Base-by-base conservation (phyloP, 2,888 invertebrate species). In the Hydrotaea cyrtoneurina region DNA sequence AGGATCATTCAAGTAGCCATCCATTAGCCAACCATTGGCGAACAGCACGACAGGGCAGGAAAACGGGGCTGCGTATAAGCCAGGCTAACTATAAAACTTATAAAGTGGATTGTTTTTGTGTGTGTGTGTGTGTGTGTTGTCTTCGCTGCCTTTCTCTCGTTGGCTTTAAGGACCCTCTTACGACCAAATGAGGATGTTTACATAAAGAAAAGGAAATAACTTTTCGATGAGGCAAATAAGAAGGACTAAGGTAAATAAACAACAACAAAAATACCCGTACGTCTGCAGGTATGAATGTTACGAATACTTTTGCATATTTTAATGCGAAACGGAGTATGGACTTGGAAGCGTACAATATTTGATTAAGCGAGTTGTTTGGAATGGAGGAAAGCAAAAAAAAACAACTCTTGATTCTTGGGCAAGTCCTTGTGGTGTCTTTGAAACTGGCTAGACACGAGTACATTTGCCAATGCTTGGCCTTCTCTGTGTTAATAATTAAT, bases 1-100 rank as follows among this genome's bases (percentile, higher is more conserved):
- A 53, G 71, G 53, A 71, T 53, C 53, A 50, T 10, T 69, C 53
- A 71, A 71, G 50, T 53, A 15, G 26, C 59, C 59, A 15, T 50
- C 15, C 59, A 26, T 71, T 71, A 39, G 21, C 43, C n/a, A n/a
- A n/a, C n/a, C n/a, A n/a, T n/a, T n/a, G n/a, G n/a, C n/a, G n/a
- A n/a, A n/a, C n/a, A n/a, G n/a, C n/a, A n/a, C n/a, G n/a, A 50
- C 46, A 26, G 50, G 23, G 26, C 19, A 50, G 50, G 23, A 71
- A n/a, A 55, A 21, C 55, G 15, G 43, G 15, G 23, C 46, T 26
- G 11, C 26, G 26, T 21, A 69, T 21, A 23, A 62, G 23, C 23
- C 53, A 50, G 31, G 5, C n/a, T n/a, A 71, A 10, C 31, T 31
- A 53, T 59, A 74, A 74, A 74, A 57, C 59, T 43, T 23, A 43